Conservation (phyloP, 37 sponge, comb jelly and placozoan genomes). For the Haliclona indistincta region DNA sequence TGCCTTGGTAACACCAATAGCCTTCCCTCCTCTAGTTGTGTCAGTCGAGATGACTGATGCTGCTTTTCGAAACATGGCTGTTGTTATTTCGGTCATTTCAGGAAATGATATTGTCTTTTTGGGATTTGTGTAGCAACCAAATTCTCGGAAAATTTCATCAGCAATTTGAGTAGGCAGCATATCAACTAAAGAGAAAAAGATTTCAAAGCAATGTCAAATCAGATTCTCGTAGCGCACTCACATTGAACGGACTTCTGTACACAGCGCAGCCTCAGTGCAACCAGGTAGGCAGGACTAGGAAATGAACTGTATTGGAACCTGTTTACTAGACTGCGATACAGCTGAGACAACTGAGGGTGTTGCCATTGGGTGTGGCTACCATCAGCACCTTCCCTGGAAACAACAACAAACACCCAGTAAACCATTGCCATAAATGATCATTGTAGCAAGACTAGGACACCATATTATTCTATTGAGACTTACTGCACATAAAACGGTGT, state of each 20-base stretch:
- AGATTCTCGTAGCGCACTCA: constrained; percentile 19
- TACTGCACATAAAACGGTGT: constrained; percentile 48
- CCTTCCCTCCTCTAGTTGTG: background rate
- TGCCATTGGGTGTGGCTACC: constrained; percentile 34
- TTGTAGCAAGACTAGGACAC: too few species aligned
- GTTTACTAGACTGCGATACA: background rate
- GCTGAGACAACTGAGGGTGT: constrained; percentile 54
- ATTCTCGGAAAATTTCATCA: constrained; percentile 16
- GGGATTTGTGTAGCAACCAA: background rate
- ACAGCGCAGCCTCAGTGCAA: constrained; percentile 58
- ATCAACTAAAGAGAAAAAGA: background rate
- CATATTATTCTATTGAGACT: background rate
- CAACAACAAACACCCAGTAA: too few species aligned
- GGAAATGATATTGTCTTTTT: constrained; percentile 3
- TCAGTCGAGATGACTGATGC: background rate
- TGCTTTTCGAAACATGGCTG: constrained; percentile 31
- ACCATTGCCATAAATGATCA: too few species aligned
- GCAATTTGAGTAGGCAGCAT: background rate
- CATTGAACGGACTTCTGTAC: constrained; percentile 66
- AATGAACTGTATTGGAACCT: constrained; percentile 32
- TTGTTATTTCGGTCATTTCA: constrained; percentile 20
- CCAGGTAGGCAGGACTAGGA: constrained; percentile 37
- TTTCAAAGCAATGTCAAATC: background rate
- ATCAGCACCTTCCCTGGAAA: too few species aligned
- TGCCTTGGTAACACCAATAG: constrained; percentile 23